Conservation (phyloP, 2,797 vertebrate genomes). For the Crax fasciolata region DNA sequence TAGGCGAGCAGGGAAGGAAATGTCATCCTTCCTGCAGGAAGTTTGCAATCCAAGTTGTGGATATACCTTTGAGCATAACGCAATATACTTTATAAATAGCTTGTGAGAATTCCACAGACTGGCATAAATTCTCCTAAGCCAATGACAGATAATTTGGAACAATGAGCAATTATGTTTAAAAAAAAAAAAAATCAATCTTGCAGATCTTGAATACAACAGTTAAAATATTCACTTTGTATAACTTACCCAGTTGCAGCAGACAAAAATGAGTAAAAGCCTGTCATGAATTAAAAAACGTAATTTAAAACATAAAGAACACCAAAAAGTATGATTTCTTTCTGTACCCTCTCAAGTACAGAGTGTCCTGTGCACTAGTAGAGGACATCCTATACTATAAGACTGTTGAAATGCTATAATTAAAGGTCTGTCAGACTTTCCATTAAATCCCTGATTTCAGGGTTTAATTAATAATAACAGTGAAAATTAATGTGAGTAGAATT, state of each 20-base stretch:
- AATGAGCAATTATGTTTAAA: neutral
- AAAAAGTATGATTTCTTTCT: conserved; percentile 37
- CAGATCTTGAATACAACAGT: neutral
- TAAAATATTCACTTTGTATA: neutral
- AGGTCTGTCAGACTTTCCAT: conserved; percentile 83
- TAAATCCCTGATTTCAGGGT: conserved; percentile 85
- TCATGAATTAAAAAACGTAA: neutral
- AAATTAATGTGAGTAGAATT: conserved; percentile 81
- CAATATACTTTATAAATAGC: neutral
- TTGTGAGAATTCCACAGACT: neutral
- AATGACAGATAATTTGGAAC: neutral
- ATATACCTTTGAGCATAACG: neutral
- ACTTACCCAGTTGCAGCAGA: neutral
- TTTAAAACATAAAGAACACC: conserved; percentile 19
- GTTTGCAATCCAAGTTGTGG: neutral
- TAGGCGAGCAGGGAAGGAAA: neutral
- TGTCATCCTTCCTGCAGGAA: neutral
- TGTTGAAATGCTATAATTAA: conserved; percentile 81
- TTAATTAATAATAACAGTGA: conserved; percentile 84
- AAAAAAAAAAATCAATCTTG: neutral
- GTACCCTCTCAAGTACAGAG: conserved; percentile 66
- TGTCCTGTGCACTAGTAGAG: conserved; percentile 77
- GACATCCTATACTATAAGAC: conserved; percentile 76
- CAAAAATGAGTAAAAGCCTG: conserved; percentile 9
- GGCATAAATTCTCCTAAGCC: neutral